phyloP scores from a whole-genome alignment of 2,113 vertebrate genomes.

The Rhea pennata region DNA sequence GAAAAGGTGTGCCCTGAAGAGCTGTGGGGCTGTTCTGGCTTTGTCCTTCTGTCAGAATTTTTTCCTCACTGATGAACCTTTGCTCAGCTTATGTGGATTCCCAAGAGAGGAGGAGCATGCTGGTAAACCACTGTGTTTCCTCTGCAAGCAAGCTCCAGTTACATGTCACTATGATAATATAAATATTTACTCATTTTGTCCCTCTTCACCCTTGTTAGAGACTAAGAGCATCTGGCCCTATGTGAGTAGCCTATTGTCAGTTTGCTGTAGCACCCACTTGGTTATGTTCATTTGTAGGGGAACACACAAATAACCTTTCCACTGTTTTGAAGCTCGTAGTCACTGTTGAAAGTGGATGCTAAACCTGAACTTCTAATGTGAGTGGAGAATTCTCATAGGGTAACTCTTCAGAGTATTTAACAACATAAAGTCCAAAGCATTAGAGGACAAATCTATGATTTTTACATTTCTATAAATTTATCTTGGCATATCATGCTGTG shows the following conservation, averaged over 20 bases:
- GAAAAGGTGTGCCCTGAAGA: background rate
- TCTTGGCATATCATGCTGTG: background rate
- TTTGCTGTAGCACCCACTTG: slow-evolving; percentile 15
- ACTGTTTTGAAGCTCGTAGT: background rate
- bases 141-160: slow-evolving; percentile 33
- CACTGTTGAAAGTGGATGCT: background rate
- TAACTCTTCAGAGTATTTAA: background rate
- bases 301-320: background rate
- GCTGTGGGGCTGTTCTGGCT: background rate
- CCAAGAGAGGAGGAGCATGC: background rate
- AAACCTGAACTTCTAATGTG: background rate
- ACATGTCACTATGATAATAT: slow-evolving; percentile 3
- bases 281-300: background rate
- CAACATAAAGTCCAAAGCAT: background rate
- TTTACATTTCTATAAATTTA: background rate
- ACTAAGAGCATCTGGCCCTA: slow-evolving; percentile 51
- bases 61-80: background rate
- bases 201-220: slow-evolving; percentile 32
- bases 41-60: background rate
- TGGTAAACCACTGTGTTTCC: slow-evolving; percentile 15
- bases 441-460: background rate
- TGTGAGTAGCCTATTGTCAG: background rate
- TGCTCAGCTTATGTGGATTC: background rate
- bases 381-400: background rate
- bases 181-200: slow-evolving; percentile 57